phyloP scores from a whole-genome alignment of 2,888 invertebrate genomes.

The Xanthorhoe spadicearia region DNA sequence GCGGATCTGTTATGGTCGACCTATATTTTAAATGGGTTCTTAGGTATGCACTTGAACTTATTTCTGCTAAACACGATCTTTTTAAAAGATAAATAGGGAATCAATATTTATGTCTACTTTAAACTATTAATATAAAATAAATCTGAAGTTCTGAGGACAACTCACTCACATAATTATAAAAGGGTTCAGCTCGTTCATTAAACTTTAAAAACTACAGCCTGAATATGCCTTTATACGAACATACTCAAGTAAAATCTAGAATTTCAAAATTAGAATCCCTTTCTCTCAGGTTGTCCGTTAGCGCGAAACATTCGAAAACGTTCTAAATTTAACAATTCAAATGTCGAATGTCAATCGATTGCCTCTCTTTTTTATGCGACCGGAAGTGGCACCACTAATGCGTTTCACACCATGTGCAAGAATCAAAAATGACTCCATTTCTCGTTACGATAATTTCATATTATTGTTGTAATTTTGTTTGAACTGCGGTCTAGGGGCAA shows the following conservation, averaged over 20 bases:
- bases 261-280: neutral
- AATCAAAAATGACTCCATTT: constrained; percentile 62
- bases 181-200: too few relatives aligned
- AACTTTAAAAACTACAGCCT: too few relatives aligned
- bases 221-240: too few relatives aligned
- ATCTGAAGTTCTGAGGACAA: too few relatives aligned
- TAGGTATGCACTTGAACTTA: too few relatives aligned
- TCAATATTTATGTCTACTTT: too few relatives aligned
- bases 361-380: constrained; percentile 4
- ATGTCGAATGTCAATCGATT: constrained; percentile 4
- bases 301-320: neutral
- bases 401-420: constrained; percentile 72
- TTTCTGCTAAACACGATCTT: too few relatives aligned
- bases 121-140: too few relatives aligned
- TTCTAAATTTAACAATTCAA: neutral
- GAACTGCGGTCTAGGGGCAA: constrained; percentile 52
- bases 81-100: too few relatives aligned
- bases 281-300: neutral
- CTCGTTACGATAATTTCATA: constrained; percentile 53
- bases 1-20: neutral
- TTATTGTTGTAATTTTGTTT: constrained; percentile 74
- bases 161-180: too few relatives aligned
- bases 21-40: neutral
- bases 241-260: neutral
- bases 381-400: constrained; percentile 69